Evolutionary conservation across 2,113 vertebrate genomes (phyloP).

Genomic region (Pogona vitticeps): DNA sequence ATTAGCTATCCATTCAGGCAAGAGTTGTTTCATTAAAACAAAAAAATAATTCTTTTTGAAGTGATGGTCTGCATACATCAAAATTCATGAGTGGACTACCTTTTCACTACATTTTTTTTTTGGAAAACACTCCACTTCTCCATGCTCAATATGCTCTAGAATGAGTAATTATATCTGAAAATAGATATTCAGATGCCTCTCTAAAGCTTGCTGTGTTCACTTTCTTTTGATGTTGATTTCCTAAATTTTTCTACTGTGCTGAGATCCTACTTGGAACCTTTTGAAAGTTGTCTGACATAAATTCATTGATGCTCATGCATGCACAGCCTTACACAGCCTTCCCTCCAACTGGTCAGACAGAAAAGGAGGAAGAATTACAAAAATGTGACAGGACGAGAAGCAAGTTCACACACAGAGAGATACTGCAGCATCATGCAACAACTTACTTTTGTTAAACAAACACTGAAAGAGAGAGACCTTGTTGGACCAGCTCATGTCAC

Average conservation of each 20-base stretch:
- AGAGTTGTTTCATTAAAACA: slow-evolving; percentile 39
- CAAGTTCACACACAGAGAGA: not conserved
- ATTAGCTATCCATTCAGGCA: slow-evolving; percentile 62
- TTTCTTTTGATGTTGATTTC: not conserved
- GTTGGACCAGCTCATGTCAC: not conserved
- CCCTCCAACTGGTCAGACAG: not conserved
- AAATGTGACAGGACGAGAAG: not conserved
- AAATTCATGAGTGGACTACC: slow-evolving; percentile 39
- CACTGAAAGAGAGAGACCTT: not conserved
- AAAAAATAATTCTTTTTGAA: slow-evolving; percentile 60
- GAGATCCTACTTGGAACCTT: not conserved
- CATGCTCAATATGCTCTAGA: not conserved
- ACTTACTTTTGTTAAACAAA: not conserved
- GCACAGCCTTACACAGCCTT: not conserved
- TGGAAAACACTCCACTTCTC: slow-evolving; percentile 24
- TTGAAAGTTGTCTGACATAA: not conserved
- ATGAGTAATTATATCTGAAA: slow-evolving; percentile 35
- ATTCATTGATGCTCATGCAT: not conserved
- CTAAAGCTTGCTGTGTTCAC: not conserved
- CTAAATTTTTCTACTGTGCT: not conserved
- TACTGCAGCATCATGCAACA: not conserved
- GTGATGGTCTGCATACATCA: slow-evolving; percentile 60
- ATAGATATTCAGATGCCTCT: not conserved
- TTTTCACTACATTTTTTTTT: slow-evolving; percentile 13
- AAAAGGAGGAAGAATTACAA: not conserved